Conservation (phyloP, 2,888 invertebrate species). For the Exephanes ischioxanthus region DNA sequence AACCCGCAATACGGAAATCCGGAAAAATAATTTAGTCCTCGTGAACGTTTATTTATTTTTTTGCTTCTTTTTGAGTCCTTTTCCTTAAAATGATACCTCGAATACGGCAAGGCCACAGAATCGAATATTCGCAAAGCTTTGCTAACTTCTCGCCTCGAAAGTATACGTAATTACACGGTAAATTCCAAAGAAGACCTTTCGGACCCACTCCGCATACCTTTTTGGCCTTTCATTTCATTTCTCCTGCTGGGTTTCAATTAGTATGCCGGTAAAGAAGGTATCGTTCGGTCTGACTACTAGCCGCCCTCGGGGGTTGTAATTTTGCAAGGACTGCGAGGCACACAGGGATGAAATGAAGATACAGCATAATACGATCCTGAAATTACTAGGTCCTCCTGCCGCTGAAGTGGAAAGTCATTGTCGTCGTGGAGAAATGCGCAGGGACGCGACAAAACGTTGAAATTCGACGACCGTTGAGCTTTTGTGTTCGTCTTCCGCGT, state of each 20-base stretch:
- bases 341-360: slow-evolving; percentile 29
- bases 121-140: slow-evolving; percentile 22
- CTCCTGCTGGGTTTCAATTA: slow-evolving; percentile 48
- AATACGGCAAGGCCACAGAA: neutral
- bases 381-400: neutral
- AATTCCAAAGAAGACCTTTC: slow-evolving; percentile 37
- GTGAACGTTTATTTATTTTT: neutral
- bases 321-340: slow-evolving; percentile 4
- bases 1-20: no score
- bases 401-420: slow-evolving; percentile 12
- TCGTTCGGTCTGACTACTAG: slow-evolving; percentile 20
- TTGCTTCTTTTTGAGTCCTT: neutral
- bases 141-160: slow-evolving; percentile 19
- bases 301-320: slow-evolving; percentile 21
- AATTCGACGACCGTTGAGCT: slow-evolving; percentile 17
- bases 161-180: slow-evolving; percentile 44
- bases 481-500: neutral
- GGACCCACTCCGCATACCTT: neutral
- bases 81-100: neutral
- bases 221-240: slow-evolving; percentile 30
- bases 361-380: slow-evolving; percentile 22
- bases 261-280: slow-evolving; percentile 31
- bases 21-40: neutral
- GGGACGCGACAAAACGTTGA: slow-evolving; percentile 24
- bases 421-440: neutral